Evolutionary conservation across 2,113 vertebrate genomes (phyloP).

Genomic region (Emydocephalus ijimae): DNA sequence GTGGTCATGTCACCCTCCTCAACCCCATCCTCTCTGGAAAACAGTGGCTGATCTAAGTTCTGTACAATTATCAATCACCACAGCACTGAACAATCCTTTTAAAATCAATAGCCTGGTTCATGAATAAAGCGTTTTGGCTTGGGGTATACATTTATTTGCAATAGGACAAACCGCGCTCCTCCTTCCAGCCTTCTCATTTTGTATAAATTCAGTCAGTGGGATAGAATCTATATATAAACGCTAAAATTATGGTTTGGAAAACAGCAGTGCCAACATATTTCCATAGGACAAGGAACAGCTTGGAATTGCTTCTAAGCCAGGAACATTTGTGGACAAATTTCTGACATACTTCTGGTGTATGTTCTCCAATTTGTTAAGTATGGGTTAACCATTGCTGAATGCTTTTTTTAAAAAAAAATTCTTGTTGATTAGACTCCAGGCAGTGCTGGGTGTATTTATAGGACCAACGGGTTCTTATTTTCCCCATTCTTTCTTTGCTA

Average conservation of each 20-base stretch:
- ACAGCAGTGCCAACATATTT: constrained; percentile 56
- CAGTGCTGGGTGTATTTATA: not conserved
- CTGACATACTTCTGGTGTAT: constrained; percentile 9
- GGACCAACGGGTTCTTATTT: not conserved
- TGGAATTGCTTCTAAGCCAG: constrained; percentile 42
- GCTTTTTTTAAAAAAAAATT: not conserved
- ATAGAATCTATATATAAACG: constrained; percentile 45
- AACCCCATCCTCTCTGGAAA: not conserved
- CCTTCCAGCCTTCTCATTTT: constrained; percentile 24
- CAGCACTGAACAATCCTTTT: not conserved
- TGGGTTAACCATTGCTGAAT: not conserved
- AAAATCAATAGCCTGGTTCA: not conserved
- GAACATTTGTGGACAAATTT: constrained; percentile 41
- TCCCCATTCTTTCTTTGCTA: constrained; percentile 14
- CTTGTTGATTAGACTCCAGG: constrained; percentile 2
- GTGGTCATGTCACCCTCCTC: not conserved
- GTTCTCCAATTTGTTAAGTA: not conserved
- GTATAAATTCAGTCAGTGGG: constrained; percentile 51
- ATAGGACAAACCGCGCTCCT: not conserved
- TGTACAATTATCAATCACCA: not conserved
- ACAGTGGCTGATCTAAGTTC: too few species aligned
- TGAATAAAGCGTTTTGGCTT: not conserved
- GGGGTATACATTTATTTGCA: constrained; percentile 13
- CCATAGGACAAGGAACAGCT: constrained; percentile 43
- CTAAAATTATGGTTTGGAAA: constrained; percentile 62